Conservation (phyloP, 2,888 invertebrate genomes). For the Cremastobaeus sp. region DNA sequence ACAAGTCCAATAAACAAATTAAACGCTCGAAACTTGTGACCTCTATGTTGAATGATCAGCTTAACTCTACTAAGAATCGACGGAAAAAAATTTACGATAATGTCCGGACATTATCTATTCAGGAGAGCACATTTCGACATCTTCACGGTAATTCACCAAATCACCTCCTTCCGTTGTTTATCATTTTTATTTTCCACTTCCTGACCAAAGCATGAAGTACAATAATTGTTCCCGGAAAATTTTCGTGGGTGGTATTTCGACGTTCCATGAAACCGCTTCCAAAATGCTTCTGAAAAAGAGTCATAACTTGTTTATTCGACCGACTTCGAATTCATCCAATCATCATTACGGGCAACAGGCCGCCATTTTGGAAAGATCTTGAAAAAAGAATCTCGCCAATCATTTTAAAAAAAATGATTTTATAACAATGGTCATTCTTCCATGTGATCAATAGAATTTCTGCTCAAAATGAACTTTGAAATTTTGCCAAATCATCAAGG, state of each 20-base stretch:
- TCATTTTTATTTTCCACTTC: slow-evolving; percentile 54
- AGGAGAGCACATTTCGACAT: slow-evolving; percentile 19
- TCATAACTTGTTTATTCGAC: slow-evolving; percentile 38
- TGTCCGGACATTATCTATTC: slow-evolving; percentile 43
- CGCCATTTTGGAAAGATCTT: slow-evolving; percentile 16
- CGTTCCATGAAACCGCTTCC: slow-evolving; percentile 11
- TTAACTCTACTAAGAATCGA: slow-evolving; percentile 33
- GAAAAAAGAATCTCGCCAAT: slow-evolving; percentile 14
- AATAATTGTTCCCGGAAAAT: slow-evolving; percentile 43
- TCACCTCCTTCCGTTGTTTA: slow-evolving; percentile 54
- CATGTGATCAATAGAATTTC: too few species aligned
- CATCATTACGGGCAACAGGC: slow-evolving; percentile 33
- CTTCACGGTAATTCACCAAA: slow-evolving; percentile 39
- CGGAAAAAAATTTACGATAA: slow-evolving; percentile 45
- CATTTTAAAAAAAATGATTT: too few species aligned
- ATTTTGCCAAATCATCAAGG: too few species aligned
- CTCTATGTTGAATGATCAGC: slow-evolving; percentile 26
- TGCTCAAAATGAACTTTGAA: too few species aligned
- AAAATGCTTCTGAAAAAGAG: slow-evolving; percentile 46
- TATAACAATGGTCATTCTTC: too few species aligned
- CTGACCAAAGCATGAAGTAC: slow-evolving; percentile 48
- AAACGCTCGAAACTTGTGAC: slow-evolving; percentile 25
- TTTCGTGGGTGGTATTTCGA: slow-evolving; percentile 41
- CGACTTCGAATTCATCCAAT: slow-evolving; percentile 40
- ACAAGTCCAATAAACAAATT: slow-evolving; percentile 50